Base-by-base conservation (phyloP, 2,888 invertebrate species). In the Conops quadrifasciatus region DNA sequence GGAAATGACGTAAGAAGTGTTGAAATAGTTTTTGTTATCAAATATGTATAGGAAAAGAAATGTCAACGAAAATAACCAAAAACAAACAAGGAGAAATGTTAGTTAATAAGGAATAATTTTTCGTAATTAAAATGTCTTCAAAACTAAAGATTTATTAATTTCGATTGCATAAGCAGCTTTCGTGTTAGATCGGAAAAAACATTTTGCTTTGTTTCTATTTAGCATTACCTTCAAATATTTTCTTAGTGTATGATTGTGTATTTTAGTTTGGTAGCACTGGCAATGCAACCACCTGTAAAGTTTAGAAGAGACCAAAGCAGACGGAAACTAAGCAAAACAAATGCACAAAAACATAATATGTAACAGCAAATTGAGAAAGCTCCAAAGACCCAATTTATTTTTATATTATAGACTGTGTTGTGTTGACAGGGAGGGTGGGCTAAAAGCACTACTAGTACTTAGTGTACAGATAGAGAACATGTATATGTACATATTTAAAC, bases 281-380 rank as follows among this genome's bases (percentile, higher is more conserved):
- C 13, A 66, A 36, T 66, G 66, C 65, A 66, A 66, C 66, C 66
- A 66, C 66, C 66, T 66, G 66, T 66, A 43, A 56, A 43, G 11
- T 56, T 30, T 15, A 9, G 5, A 13, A 28, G 24, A 36, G 53
- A 36, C 9, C 36, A 36, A 30, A 53, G 21, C n/a, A 51, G 43
- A 56, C 36, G 21, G 26, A 56, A 66, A 47, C 53, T 11, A 53
- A 56, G 36, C 56, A 66, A 36, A 66, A 66, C 66, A 66, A 66
- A 66, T 56, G 43, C 36, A 2, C 28, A 66, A 49, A 56, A 30
- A 53, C 30, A 19, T 28, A 64, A 49, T n/a, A 19, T 30, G 36
- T 21, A 45, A 1, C 21, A 15, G 19, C 15, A 63, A 56, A 11
- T 19, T n/a, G 11, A 24, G 56, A 66, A 66, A 66, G 56, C 53